A percentile compares a stretch with the other conserved stretches of the same genome.
phyloP scores from a whole-genome alignment of 2,888 invertebrate species.

The Mimas tiliae region DNA sequence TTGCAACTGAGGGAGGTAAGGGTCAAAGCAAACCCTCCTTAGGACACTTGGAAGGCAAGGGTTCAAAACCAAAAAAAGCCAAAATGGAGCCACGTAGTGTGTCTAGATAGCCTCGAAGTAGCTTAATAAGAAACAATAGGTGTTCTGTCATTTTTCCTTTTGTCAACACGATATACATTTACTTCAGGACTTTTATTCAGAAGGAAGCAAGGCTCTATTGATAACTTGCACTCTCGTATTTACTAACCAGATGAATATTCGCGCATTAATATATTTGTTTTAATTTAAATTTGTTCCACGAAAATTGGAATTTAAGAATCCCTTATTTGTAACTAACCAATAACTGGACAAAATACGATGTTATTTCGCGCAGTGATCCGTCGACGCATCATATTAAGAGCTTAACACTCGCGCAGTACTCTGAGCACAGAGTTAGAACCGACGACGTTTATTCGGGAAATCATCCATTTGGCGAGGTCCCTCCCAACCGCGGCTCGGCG shows the following conservation, averaged over 20 bases:
- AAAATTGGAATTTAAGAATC: slow-evolving; percentile 15
- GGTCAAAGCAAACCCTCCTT: too few species aligned
- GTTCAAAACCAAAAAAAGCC: too few species aligned
- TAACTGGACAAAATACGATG: slow-evolving; percentile 33
- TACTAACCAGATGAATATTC: neutral
- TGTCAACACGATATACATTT: too few species aligned
- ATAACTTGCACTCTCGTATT: too few species aligned
- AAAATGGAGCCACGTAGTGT: too few species aligned
- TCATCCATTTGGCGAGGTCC: slow-evolving; percentile 85
- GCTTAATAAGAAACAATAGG: too few species aligned
- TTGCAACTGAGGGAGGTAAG: too few species aligned
- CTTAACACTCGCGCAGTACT: slow-evolving; percentile 29
- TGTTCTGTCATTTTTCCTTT: too few species aligned
- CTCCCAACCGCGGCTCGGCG: slow-evolving; percentile 84
- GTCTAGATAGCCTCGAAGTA: too few species aligned
- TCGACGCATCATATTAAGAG: neutral
- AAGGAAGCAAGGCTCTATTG: too few species aligned
- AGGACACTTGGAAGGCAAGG: too few species aligned
- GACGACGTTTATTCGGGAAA: slow-evolving; percentile 87
- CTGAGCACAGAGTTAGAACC: slow-evolving; percentile 74
- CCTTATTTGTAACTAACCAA: slow-evolving; percentile 46
- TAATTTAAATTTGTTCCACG: neutral
- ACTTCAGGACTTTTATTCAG: too few species aligned
- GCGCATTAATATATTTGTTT: neutral
- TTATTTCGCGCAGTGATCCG: slow-evolving; percentile 17